Conservation (phyloP, 2,888 invertebrate genomes). For the Diadromus collaris region DNA sequence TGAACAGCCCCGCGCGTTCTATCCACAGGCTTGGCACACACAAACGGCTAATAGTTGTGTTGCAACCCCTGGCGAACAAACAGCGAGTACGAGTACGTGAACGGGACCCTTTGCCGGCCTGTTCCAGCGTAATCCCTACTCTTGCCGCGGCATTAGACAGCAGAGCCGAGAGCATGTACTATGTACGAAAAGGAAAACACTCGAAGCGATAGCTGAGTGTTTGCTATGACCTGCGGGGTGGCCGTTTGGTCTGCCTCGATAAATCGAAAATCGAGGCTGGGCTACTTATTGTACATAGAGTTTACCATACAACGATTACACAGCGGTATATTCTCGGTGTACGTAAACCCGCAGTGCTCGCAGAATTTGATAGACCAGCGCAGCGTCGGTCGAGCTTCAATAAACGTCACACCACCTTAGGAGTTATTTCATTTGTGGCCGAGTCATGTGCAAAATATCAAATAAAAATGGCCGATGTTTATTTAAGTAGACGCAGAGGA, state of each 20-base stretch:
- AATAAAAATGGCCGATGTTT: constrained; percentile 76
- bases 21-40: constrained; percentile 53
- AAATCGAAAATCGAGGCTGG: constrained; percentile 13
- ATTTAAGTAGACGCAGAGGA: constrained; percentile 69
- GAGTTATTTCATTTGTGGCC: constrained; percentile 74
- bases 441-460: constrained; percentile 77
- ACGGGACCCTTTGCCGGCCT: constrained; percentile 30
- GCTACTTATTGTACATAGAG: constrained; percentile 13
- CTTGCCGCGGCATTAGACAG: constrained; percentile 44
- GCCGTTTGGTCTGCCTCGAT: constrained; percentile 24
- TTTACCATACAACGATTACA: neutral
- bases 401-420: constrained; percentile 56
- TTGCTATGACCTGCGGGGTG: constrained; percentile 55
- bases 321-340: constrained; percentile 14
- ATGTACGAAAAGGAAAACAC: constrained; percentile 42
- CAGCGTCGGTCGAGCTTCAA: constrained; percentile 40
- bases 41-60: constrained; percentile 56
- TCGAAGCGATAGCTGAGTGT: constrained; percentile 53
- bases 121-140: constrained; percentile 50
- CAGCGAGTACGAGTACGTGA: constrained; percentile 28
- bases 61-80: constrained; percentile 44
- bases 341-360: constrained; percentile 8
- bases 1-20: constrained; percentile 42
- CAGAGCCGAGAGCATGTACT: constrained; percentile 36
- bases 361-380: neutral